Evolutionary conservation across 2,113 vertebrate species (phyloP).

Genomic region (Phyllostomus hastatus): DNA sequence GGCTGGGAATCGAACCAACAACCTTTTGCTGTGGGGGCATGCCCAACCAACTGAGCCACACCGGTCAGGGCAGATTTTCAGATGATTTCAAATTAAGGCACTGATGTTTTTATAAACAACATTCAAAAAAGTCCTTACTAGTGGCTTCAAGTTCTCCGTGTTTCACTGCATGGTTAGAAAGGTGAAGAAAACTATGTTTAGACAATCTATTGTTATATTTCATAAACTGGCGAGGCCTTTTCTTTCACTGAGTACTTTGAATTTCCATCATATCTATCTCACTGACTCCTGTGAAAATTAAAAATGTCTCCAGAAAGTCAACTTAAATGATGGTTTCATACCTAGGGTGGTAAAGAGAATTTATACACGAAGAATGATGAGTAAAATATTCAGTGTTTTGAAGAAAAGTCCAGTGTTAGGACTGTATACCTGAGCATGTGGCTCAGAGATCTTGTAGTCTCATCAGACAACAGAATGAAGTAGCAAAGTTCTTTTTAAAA

Average conservation of each 20-base stretch:
- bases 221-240: background rate
- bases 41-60: background rate
- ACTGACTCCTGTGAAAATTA: background rate
- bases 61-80: slow-evolving; percentile 26
- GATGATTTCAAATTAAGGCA: background rate
- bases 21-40: too few relatives aligned
- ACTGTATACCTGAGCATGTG: fast-evolving
- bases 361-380: background rate
- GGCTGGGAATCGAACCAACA: too few relatives aligned
- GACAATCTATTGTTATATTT: background rate
- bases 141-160: background rate
- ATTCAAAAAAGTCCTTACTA: background rate
- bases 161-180: background rate
- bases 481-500: background rate
- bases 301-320: slow-evolving; percentile 43
- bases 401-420: background rate
- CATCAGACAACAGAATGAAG: background rate
- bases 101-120: background rate
- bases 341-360: background rate
- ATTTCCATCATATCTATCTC: slow-evolving; percentile 33
- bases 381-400: background rate
- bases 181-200: background rate
- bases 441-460: background rate
- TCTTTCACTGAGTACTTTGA: background rate
- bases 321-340: background rate